Evolutionary conservation across 2,797 vertebrate species (phyloP).

Genomic region (Brachymystax lenok): DNA sequence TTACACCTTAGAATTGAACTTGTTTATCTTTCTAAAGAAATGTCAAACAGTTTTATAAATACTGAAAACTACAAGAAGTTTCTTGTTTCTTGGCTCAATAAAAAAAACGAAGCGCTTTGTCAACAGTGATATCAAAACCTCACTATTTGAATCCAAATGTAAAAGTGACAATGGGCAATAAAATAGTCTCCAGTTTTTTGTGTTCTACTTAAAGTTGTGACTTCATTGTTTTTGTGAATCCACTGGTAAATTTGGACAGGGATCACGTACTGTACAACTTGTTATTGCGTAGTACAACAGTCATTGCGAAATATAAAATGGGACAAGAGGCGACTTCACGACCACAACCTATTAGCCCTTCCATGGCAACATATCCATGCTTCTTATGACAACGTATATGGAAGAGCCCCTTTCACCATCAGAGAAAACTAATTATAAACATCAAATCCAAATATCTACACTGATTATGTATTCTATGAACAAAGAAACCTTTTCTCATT

Average conservation of each 20-base stretch:
- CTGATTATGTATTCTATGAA: conserved; percentile 29
- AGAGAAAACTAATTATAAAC: conserved; percentile 12
- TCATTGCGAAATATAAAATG: background rate
- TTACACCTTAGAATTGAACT: conserved; percentile 6
- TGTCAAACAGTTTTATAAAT: conserved; percentile 12
- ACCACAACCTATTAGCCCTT: conserved; percentile 30
- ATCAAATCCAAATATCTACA: conserved; percentile 39
- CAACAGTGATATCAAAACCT: conserved; percentile 35
- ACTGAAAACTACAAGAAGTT: conserved; percentile 24
- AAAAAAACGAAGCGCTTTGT: conserved; percentile 3
- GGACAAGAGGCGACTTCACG: conserved; percentile 21
- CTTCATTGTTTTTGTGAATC: background rate
- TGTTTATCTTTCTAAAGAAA: conserved; percentile 29
- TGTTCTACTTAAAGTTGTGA: conserved; percentile 1
- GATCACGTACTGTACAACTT: conserved; percentile 11
- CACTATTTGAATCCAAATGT: conserved; percentile 7
- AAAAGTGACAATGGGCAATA: conserved; percentile 14
- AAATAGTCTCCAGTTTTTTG: conserved; percentile 5
- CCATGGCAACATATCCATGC: conserved; percentile 9
- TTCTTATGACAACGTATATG: conserved; percentile 18
- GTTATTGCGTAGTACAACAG: conserved; percentile 40
- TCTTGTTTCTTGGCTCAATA: conserved; percentile 41
- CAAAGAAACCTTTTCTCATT: conserved; percentile 22
- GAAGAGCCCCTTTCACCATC: conserved; percentile 24
- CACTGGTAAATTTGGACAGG: conserved; percentile 12